Base-by-base conservation (phyloP, 2,888 invertebrate genomes). In the Scaptomyza parva region DNA sequence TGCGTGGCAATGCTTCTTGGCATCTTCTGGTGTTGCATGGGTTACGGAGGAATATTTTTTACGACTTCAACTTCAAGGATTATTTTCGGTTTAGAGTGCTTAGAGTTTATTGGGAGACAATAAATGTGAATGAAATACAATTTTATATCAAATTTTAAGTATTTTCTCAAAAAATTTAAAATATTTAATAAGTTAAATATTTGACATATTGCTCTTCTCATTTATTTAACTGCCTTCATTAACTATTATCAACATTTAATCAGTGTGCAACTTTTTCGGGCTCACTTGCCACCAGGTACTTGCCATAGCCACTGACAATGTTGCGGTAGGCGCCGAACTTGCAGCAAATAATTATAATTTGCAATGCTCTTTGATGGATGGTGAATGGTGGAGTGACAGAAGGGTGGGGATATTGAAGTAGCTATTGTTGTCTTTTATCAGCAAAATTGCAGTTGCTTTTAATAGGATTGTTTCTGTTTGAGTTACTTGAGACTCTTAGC, bases 261-360 rank as follows among this genome's bases (percentile, higher is more conserved):
- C 70, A 69, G 39, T 58, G 63, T 62, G 44, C 57, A 3, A 52
- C 53, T 71, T 78, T 76, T 67, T 70, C 48, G 70, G 67, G 66
- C 62, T 59, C 61, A 62, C 43, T 67, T 71, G 67, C 62, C 51
- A 57, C 57, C 54, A 65, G 61, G 69, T 28, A 70, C 76, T 62
- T 39, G 47, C 24, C 76, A 48, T 68, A 65, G 65, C 43, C 52
- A 52, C 40, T 52, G 59, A 30, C 60, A 72, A 59, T 45, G 62
- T 65, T 82, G 86, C 50, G 73, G 83, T 57, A 47, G 66, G 63
- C 41, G 47, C 55, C 28, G 63, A 39, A 53, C 48, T 41, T 52
- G 60, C 52, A 59, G 78, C 51, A 44, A 53, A 59, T 70, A 66
- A 71, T 69, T 81, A 66, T 47, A 61, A 63, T 72, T 68, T 20